Base-by-base conservation (phyloP, 1,140 invertebrate genomes). In the Drosophila ogumai region DNA sequence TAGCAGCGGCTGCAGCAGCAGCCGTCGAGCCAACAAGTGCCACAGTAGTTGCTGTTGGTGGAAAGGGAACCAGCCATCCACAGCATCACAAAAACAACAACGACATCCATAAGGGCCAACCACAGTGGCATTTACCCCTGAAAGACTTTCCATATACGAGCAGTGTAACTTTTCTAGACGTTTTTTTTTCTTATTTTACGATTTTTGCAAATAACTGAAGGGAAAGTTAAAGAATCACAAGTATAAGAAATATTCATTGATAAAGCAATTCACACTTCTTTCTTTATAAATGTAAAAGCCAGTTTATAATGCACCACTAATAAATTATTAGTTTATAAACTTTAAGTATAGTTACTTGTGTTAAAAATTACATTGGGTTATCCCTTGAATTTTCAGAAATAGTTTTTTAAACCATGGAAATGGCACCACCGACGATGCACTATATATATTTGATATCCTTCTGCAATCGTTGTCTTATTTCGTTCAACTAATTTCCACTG, bases 11-110 rank as follows among this genome's bases (percentile, higher is more conserved):
- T 34, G 49, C 41, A 44, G 43, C 43, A 44, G 43, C 28, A 58
- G 43, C 59, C 80, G 81, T 50, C 72, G 68, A 81, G 85, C 85
- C 84, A 88, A 88, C 84, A 88, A 87, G 84, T 90, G 84, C 84
- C 81, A 84, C 60, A 64, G 68, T 64, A 56, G 76, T 65, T 65
- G 71, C 67, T 64, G 47, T 54, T 54, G 50, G 7, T 60, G 64
- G 67, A 55, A 54, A 61, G 59, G 73, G 71, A 69, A 54, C 57
- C 44, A 32, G 25, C 25, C 72, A 67, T 67, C 75, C 67, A 41
- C 36, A 36, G 66, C 68, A 69, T 68, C 67, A 49, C 46, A 65
- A 57, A 79, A 69, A 59, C 81, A 59, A 46, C 57, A 56, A 25
- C 47, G 58, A 34, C 80, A 50, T 47, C 75, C 54, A 56, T 57